Evolutionary conservation across 2,888 invertebrate species (phyloP).

Genomic region (Stenchaetothrips biformis): DNA sequence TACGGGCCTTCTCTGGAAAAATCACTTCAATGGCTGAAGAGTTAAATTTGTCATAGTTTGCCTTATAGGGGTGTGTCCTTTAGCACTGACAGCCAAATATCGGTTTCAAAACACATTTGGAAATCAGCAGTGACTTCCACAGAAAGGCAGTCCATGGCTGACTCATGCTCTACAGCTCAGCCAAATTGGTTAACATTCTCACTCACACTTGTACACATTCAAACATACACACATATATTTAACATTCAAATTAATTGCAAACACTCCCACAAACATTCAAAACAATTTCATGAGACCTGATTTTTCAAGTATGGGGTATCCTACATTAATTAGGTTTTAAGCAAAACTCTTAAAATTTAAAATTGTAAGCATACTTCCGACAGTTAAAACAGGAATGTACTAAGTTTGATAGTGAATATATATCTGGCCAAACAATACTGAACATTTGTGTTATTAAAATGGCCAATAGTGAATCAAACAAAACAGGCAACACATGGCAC

Average conservation of each 20-base stretch:
- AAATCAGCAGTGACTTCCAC: no score
- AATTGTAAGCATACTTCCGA: not conserved
- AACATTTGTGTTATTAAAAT: constrained; percentile 11
- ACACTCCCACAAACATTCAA: constrained; percentile 8
- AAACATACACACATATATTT: not conserved
- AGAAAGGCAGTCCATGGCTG: not conserved
- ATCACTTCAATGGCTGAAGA: not conserved
- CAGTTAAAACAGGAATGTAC: not conserved
- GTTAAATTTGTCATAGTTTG: no score
- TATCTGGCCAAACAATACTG: constrained; percentile 19
- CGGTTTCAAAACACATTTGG: no score
- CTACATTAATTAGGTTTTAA: not conserved
- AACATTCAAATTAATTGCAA: constrained; percentile 17
- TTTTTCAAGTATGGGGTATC: not conserved
- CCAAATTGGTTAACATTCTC: not conserved
- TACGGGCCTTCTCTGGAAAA: not conserved
- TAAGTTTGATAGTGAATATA: constrained; percentile 5
- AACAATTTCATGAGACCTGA: not conserved
- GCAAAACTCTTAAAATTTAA: constrained; percentile 10
- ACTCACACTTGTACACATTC: not conserved
- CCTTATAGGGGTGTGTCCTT: no score
- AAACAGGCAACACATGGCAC: constrained; percentile 20
- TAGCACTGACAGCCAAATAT: no score
- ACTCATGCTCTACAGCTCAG: constrained; percentile 18
- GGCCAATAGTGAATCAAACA: constrained; percentile 11